A percentile compares a stretch with the other conserved stretches of the same genome.
These are phyloP conservation scores for Tiliacea aurago DNA, from an alignment of 2,888 invertebrate species.

Conservation along the genomic window DNA sequence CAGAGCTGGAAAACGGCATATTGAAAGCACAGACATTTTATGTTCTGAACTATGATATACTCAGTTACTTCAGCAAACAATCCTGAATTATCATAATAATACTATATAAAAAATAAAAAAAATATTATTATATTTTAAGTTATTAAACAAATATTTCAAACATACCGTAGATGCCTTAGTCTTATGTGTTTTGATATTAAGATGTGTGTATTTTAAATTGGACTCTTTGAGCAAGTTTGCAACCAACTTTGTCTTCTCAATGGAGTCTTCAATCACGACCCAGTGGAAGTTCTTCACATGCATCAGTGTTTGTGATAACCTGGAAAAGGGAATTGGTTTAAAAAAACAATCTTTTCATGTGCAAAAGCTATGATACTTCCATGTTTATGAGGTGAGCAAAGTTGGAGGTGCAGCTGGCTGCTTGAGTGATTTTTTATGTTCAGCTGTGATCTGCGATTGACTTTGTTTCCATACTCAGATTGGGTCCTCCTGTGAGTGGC, in stretches of 20 bases:
- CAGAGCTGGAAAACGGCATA: background rate
- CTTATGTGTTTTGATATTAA: conserved; percentile 88
- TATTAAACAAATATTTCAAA: conserved; percentile 45
- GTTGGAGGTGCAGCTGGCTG: background rate
- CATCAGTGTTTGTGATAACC: conserved; percentile 96
- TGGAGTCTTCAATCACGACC: conserved; percentile 97
- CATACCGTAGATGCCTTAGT: conserved; percentile 87
- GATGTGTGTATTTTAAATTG: conserved; percentile 92
- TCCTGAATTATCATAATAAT: background rate
- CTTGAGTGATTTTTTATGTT: background rate
- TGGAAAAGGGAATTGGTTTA: conserved; percentile 68
- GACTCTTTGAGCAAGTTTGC: conserved; percentile 93
- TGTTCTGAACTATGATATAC: background rate
- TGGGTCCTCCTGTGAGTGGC: background rate
- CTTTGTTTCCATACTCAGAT: background rate
- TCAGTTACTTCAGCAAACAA: conserved; percentile 13
- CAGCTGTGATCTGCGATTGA: background rate
- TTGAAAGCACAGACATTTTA: too few species aligned
- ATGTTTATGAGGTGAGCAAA: background rate
- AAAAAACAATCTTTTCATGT: background rate
- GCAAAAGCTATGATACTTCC: background rate
- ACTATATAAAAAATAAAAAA: background rate
- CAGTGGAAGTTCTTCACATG: conserved; percentile 97
- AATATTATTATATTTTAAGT: background rate
- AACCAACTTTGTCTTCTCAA: conserved; percentile 93